Conservation (phyloP, 1,140 invertebrate species). For the Anadara kagoshimensis region DNA sequence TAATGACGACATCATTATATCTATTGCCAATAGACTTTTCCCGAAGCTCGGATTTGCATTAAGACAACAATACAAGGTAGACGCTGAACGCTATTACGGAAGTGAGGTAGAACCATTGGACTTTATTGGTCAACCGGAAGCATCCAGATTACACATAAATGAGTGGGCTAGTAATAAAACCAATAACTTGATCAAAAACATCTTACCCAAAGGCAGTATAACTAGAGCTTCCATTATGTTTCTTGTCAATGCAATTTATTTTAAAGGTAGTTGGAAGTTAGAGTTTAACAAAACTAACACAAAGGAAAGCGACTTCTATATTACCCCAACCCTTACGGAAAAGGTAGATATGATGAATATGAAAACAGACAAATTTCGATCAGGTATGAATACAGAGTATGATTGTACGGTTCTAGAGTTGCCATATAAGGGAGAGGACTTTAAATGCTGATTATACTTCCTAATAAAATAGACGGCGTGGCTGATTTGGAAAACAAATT, state of each 20-base stretch:
- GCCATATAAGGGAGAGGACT: conserved; percentile 80
- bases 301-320: conserved; percentile 48
- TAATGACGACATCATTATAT: conserved; percentile 81
- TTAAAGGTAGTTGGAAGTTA: conserved; percentile 84
- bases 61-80: conserved; percentile 8
- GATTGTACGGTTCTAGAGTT: conserved; percentile 83
- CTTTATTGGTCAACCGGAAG: conserved; percentile 35
- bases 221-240: conserved; percentile 78
- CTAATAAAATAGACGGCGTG: conserved; percentile 72
- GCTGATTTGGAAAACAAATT: conserved; percentile 75
- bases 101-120: conserved; percentile 29
- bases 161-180: conserved; percentile 81
- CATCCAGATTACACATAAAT: conserved; percentile 76
- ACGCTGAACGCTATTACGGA: conserved; percentile 13
- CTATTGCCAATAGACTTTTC: conserved; percentile 77
- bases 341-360: conserved; percentile 42
- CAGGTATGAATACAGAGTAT: conserved; percentile 77
- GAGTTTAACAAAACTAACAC: conserved; percentile 79
- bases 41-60: conserved; percentile 16
- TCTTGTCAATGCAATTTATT: conserved; percentile 85
- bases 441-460: conserved; percentile 85
- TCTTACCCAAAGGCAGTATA: conserved; percentile 76
- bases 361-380: conserved; percentile 26
- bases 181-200: conserved; percentile 78
- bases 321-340: conserved; percentile 10